Evolutionary conservation across 2,113 vertebrate species (phyloP).

Genomic region (Chrysochloris asiatica): DNA sequence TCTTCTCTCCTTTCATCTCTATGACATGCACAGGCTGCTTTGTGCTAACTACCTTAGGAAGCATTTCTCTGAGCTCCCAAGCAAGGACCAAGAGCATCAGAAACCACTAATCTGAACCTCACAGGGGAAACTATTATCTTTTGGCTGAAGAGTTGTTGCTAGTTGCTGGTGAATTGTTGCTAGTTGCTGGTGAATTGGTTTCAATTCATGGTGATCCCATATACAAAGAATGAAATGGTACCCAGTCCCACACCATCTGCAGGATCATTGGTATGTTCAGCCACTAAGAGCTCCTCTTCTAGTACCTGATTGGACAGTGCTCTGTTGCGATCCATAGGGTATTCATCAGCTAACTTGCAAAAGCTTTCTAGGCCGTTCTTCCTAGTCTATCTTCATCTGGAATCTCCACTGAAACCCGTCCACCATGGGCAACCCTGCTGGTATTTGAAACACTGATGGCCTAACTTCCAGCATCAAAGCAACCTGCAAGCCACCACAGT

Average conservation of each 20-base stretch:
- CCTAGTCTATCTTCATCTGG: background rate
- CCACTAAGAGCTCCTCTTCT: background rate
- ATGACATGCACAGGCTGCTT: background rate
- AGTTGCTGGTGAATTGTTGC: background rate
- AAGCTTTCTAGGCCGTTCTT: background rate
- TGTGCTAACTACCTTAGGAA: background rate
- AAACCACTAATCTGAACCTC: background rate
- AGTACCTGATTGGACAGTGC: background rate
- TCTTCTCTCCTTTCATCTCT: background rate
- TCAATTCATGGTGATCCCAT: background rate
- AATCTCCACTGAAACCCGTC: background rate
- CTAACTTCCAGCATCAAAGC: background rate
- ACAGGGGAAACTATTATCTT: background rate
- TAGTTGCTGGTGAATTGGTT: background rate
- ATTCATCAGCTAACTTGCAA: background rate
- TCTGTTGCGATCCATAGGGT: background rate
- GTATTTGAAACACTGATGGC: background rate
- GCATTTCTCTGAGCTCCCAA: background rate
- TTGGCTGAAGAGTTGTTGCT: background rate
- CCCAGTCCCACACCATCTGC: background rate
- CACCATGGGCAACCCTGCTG: background rate
- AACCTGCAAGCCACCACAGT: background rate
- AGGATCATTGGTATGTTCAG: background rate
- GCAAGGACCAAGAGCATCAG: background rate
- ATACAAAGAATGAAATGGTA: background rate